Percentiles rank a stretch among this genome's conserved stretches.
Conservation (phyloP, 2,797 vertebrate genomes). For the Chanos chanos region DNA sequence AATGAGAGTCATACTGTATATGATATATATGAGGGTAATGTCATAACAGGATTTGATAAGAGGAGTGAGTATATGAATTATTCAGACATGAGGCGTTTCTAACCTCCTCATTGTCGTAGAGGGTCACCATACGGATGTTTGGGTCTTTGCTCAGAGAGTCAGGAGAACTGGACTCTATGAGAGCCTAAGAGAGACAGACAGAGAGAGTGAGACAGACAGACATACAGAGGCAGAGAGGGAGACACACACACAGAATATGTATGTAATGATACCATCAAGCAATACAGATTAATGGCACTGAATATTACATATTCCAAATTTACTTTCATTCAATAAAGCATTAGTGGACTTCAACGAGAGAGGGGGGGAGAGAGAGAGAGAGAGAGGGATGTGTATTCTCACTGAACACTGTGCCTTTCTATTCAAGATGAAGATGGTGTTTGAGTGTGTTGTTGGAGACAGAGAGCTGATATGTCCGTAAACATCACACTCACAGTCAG, state of each 20-base stretch:
- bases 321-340: neutral
- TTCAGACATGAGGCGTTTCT: constrained; percentile 16
- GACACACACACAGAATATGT: neutral
- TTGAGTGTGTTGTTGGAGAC: constrained; percentile 2
- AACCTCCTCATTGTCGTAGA: constrained; percentile 96
- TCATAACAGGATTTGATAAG: neutral
- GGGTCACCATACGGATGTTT: constrained; percentile 84
- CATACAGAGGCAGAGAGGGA: neutral
- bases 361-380: neutral
- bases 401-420: no score
- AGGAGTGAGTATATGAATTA: neutral
- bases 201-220: neutral
- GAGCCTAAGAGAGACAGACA: constrained; percentile 65
- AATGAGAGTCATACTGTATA: no score
- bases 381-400: no score
- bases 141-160: constrained; percentile 78
- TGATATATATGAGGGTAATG: neutral
- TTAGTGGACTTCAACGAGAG: neutral
- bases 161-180: constrained; percentile 78
- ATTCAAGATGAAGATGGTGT: neutral
- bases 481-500: constrained; percentile 73
- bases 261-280: no score
- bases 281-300: constrained; percentile 4
- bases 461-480: constrained; percentile 8
- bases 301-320: neutral